A percentile compares a stretch with the other conserved stretches of the same genome.
These are phyloP conservation scores for Leptinotarsa defecta DNA, from an alignment of 1,140 invertebrate genomes.

Conservation along the genomic window DNA sequence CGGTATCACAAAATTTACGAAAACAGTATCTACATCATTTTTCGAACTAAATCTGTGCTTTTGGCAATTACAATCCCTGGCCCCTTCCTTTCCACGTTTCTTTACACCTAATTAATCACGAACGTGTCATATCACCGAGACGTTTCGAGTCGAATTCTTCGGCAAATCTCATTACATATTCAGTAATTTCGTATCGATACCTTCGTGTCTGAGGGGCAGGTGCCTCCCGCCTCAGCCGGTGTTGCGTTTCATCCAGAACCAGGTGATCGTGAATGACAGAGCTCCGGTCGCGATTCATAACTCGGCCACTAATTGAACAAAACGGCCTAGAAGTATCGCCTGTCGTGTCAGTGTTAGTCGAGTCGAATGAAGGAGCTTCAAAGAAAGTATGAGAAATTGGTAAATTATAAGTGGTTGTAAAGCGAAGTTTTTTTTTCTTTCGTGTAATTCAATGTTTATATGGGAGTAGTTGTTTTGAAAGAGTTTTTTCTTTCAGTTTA, in stretches of 20 bases:
- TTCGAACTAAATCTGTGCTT: too few relatives aligned
- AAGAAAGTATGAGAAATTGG: background rate
- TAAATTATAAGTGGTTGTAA: too few relatives aligned
- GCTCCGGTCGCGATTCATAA: slow-evolving; percentile 38
- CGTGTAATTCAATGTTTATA: too few relatives aligned
- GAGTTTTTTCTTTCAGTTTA: too few relatives aligned
- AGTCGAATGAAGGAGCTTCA: slow-evolving; percentile 31
- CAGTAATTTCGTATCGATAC: background rate
- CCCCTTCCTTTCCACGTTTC: too few relatives aligned
- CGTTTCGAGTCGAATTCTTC: background rate
- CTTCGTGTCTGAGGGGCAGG: slow-evolving; percentile 13
- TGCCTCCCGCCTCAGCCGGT: background rate
- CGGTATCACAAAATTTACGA: too few relatives aligned
- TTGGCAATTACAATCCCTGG: too few relatives aligned
- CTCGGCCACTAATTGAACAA: slow-evolving; percentile 42
- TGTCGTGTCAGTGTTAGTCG: slow-evolving; percentile 17
- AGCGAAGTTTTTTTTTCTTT: too few relatives aligned
- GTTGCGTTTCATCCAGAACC: slow-evolving; percentile 25
- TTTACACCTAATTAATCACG: too few relatives aligned
- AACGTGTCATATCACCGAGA: too few relatives aligned
- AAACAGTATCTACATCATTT: too few relatives aligned
- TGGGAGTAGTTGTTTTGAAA: too few relatives aligned
- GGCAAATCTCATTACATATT: background rate
- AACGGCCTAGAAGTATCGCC: slow-evolving; percentile 30
- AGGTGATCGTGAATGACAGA: slow-evolving; percentile 42